These are phyloP conservation scores for Drosophila ezoana DNA, from an alignment of 2,888 invertebrate species.

Conservation along the genomic window DNA sequence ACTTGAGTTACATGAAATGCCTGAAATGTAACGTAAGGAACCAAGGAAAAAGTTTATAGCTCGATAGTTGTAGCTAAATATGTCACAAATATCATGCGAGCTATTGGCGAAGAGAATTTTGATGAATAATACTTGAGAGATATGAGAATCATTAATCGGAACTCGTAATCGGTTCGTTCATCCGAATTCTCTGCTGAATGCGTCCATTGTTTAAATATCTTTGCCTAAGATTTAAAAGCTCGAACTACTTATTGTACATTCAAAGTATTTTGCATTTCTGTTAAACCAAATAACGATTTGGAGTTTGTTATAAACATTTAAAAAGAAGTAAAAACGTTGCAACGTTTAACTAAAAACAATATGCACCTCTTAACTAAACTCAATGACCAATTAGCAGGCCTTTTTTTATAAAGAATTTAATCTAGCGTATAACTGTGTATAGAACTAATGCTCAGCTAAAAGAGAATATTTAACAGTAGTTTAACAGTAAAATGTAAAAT, in stretches of 20 bases:
- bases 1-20: constrained; percentile 2
- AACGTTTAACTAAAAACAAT: background rate
- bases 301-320: constrained; percentile 12
- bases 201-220: background rate
- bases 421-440: constrained; percentile 48
- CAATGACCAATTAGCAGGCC: constrained; percentile 53
- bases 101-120: background rate
- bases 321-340: background rate
- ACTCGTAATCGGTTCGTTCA: background rate
- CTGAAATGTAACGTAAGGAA: background rate
- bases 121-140: background rate
- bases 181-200: background rate
- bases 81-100: constrained; percentile 5
- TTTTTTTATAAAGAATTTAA: constrained; percentile 40
- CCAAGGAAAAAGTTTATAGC: constrained; percentile 10
- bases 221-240: background rate
- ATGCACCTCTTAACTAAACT: constrained; percentile 27
- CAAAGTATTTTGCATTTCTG: constrained; percentile 32
- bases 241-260: constrained; percentile 15
- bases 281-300: constrained; percentile 1
- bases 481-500: constrained; percentile 19
- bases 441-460: constrained; percentile 37
- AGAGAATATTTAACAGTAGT: constrained; percentile 15
- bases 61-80: constrained; percentile 11
- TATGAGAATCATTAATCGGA: background rate